Evolutionary conservation across 2,797 vertebrate species (phyloP), one percentile per base, ranked within the genome.

Genomic region (Chaunax sp.): DNA sequence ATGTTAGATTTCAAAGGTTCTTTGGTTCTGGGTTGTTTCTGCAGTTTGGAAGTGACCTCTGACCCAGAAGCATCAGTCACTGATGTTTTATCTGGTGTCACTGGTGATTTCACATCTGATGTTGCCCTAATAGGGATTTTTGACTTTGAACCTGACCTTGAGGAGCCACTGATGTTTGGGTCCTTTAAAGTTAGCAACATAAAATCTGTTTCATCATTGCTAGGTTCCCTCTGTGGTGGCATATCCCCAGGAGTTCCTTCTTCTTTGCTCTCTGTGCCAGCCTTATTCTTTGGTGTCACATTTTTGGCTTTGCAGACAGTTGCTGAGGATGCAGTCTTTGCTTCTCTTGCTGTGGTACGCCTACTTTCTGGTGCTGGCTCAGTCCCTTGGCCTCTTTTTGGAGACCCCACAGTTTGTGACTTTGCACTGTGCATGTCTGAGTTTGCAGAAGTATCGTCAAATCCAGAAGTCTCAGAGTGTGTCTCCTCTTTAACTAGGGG

Each of bases 121-220:
- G 73, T 15, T 8, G 81, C 61, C 79, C 89, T 90, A 83, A 92
- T 93, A 10, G 90, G 92, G 69, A 94, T 91, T 89, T 90, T 94
- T 40, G 91, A 90, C 81, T 88, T 93, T 49, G 75, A 63, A 43
- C 67, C 46, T 3, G 51, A 52, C 35, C 47, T 64, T 4, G 69
- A 49, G 12, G 76, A 49, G 77, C 74, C 26, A 0, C 54, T 37
- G 14, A 47, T 28, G 71, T 77, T 85, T 62, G 82, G 86, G 43
- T 92, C 86, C 71, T 89, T 94, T 46, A 71, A 54, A 26, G 76
- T 69, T 28, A 86, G 81, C 30, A 82, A 78, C 58, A 38, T 15
- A 28, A 74, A 82, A n/a, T 45, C 69, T 0, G 78, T 75, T 82
- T 84, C 76, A 46, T 89, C 87, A 35, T 56, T 74, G 56, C 64